Evolutionary conservation across 2,797 vertebrate species (phyloP), one percentile per base, ranked within the genome.

Genomic region (Enteromius trimaculatus): DNA sequence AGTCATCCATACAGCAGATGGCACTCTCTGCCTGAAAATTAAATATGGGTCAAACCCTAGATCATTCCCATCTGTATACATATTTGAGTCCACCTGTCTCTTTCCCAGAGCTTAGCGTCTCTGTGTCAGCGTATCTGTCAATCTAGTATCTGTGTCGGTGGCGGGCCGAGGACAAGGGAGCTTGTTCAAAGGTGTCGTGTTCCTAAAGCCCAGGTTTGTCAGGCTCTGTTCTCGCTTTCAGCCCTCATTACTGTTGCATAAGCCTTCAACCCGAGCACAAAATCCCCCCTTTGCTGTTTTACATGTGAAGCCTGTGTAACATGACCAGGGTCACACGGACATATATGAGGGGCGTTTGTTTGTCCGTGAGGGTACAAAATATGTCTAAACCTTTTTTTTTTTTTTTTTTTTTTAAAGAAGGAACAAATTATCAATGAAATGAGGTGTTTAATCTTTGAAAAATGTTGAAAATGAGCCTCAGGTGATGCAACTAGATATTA

Each of bases 161-260:
- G 68, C 9, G 1, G 26, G 21, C 72, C 34, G 65, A 83, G 26
- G 51, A 83, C 81, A 77, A 74, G 10, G 5, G 14, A 39, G 42
- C 31, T 31, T 44, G 82, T 82, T 47, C 65, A 66, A 11, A 82
- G 84, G 78, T 80, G 64, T 82, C 71, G 60, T 58, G 58, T 82
- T 86, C 42, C 72, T 66, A 76, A 82, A 64, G 72, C 2, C 66
- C 68, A 47, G 47, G 23, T n/a, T 9, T 44, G 16, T 42, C 62
- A n/a, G 34, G 37, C 70, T 77, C 53, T 79, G 4, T 49, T 82
- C 51, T 75, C 76, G 6, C 76, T 82, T 79, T 53, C 81, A 83
- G 23, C 74, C 47, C 66, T 80, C 79, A 88, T 86, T 85, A 78
- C 31, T 79, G 47, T 29, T 80, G 74, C 53, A 83, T 81, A 55